phyloP scores from a whole-genome alignment of 2,888 invertebrate species.

The Monoplex corrugatus region DNA sequence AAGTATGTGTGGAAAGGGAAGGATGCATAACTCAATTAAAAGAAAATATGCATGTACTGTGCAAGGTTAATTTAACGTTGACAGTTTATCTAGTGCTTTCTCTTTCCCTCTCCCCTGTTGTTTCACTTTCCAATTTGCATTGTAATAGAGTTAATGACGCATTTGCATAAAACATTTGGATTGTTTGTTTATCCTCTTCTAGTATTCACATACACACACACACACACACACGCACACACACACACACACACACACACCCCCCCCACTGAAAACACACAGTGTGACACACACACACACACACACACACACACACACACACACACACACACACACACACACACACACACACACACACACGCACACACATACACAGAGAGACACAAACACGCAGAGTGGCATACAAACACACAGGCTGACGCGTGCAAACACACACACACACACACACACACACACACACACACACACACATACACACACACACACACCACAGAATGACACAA shows the following conservation, averaged over 20 bases:
- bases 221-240: background rate
- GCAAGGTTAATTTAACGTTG: no score
- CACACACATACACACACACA: background rate
- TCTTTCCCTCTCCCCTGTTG: no score
- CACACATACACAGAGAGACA: background rate
- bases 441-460: background rate
- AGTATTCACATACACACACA: background rate
- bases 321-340: background rate
- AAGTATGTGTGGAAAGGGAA: no score
- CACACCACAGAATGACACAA: no score
- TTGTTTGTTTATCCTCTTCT: no score
- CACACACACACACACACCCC: background rate
- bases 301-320: constrained; percentile 15
- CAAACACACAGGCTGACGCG: background rate
- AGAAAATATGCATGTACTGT: background rate
- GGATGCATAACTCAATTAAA: no score
- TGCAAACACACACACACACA: background rate
- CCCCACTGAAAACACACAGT: background rate
- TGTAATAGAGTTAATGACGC: no score
- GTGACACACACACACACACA: background rate
- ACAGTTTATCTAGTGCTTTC: no score
- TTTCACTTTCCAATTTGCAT: no score
- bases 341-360: background rate
- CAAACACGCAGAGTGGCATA: no score
- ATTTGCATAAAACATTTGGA: no score